Evolutionary conservation across 2,888 invertebrate genomes (phyloP), one percentile per base, ranked within the genome.

Genomic region (Drymonia ruficornis): DNA sequence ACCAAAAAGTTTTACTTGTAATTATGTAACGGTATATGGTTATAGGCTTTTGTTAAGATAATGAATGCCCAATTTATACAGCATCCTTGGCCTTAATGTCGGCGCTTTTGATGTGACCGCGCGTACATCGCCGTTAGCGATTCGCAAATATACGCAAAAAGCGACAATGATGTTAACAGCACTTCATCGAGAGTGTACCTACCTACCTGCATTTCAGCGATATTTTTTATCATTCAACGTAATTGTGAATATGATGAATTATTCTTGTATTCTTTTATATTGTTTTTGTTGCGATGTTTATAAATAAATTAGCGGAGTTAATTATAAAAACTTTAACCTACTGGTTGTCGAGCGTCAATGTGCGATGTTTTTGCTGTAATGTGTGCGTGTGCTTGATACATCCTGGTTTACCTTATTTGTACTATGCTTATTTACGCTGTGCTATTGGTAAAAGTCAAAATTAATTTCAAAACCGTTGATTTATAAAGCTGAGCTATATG

Each of bases 21-120:
- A 83, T 88, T 87, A 86, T 81, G 76, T 84, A 84, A 86, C 78
- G 75, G 67, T 83, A 76, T 81, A 80, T 78, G 78, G 81, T 76
- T 82, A 78, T 80, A 81, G 75, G 74, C 80, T 87, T 87, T 87
- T 88, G 83, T 84, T 83, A 82, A 83, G 78, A 83, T 84, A 84
- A 86, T 83, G 85, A 87, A 84, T 80, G 80, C 78, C 81, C 81
- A 85, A 87, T 86, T 84, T 83, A 82, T 83, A 77, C 68, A 81
- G 71, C 61, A 84, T 84, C 88, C 86, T 87, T 87, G 87, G 80
- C 87, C 83, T 85, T 86, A 88, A 86, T 87, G 84, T 72, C 84
- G 82, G 85, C 66, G 65, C 74, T 82, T 89, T 87, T 86, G 86
- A 86, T 80, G 84, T 78, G 78, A 76, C 74, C 75, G 75, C 71